Conservation (phyloP, 2,888 invertebrate genomes). For the Andrena marginata region DNA sequence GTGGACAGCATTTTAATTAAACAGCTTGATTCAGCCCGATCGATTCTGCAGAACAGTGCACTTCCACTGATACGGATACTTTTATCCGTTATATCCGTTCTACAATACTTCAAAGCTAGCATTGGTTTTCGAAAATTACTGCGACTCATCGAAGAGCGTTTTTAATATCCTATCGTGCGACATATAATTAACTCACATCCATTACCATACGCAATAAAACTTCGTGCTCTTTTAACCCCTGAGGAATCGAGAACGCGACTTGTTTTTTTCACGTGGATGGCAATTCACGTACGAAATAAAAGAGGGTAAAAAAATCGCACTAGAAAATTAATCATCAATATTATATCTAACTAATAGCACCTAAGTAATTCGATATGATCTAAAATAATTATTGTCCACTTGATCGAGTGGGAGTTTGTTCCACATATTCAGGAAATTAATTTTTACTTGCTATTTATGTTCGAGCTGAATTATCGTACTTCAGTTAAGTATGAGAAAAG, state of each 20-base stretch:
- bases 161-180: neutral
- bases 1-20: slow-evolving; percentile 37
- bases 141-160: slow-evolving; percentile 1
- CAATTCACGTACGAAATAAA: too few relatives aligned
- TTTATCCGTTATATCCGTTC: slow-evolving; percentile 10
- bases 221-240: neutral
- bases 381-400: too few relatives aligned
- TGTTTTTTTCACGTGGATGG: too few relatives aligned
- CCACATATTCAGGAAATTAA: too few relatives aligned
- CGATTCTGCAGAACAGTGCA: slow-evolving; percentile 15
- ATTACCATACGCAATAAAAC: neutral
- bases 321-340: too few relatives aligned
- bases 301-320: too few relatives aligned
- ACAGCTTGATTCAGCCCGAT: slow-evolving; percentile 31
- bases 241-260: neutral
- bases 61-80: slow-evolving; percentile 3
- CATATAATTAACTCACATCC: neutral
- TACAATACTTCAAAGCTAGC: neutral
- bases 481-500: neutral
- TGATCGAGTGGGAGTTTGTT: too few relatives aligned
- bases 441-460: too few relatives aligned
- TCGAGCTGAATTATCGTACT: too few relatives aligned
- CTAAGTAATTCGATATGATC: too few relatives aligned
- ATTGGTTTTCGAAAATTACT: slow-evolving; percentile 3
- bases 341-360: too few relatives aligned